Conservation (phyloP, 2,888 invertebrate genomes). For the Phragmatobia fuliginosa region DNA sequence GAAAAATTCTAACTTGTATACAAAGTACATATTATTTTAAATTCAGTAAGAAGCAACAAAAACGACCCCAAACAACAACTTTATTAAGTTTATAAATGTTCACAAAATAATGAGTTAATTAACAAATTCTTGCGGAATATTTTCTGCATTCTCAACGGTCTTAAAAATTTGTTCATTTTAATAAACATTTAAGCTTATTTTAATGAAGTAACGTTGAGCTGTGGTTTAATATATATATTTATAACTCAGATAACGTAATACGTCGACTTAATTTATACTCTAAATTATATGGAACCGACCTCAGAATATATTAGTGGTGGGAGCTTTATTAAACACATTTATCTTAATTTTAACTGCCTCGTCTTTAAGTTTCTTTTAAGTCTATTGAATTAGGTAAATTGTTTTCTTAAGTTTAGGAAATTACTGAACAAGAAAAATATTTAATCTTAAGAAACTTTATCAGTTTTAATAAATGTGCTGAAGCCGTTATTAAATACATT, state of each 20-base stretch:
- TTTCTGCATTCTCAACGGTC: slow-evolving; percentile 36
- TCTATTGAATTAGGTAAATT: background rate
- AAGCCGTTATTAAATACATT: background rate
- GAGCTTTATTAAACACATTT: slow-evolving; percentile 62
- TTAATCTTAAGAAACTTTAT: background rate
- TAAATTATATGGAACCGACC: slow-evolving; percentile 53
- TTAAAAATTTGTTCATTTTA: slow-evolving; percentile 55
- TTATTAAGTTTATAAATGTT: slow-evolving; percentile 34
- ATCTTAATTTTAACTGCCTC: slow-evolving; percentile 60
- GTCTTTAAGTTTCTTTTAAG: slow-evolving; percentile 29
- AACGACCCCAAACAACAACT: slow-evolving; percentile 22
- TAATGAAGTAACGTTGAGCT: slow-evolving; percentile 47
- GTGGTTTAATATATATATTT: slow-evolving; percentile 53
- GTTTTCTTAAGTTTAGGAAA: background rate
- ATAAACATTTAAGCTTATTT: slow-evolving; percentile 47
- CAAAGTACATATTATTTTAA: background rate
- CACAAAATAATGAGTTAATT: slow-evolving; percentile 46
- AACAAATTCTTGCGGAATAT: slow-evolving; percentile 44
- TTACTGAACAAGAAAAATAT: background rate
- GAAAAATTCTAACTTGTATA: background rate
- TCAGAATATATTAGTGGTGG: slow-evolving; percentile 47
- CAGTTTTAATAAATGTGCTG: background rate
- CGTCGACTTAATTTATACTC: slow-evolving; percentile 56
- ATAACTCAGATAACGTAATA: slow-evolving; percentile 38
- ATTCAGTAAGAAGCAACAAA: background rate